phyloP scores from a whole-genome alignment of 2,797 vertebrate genomes.

The Xenopus petersii region DNA sequence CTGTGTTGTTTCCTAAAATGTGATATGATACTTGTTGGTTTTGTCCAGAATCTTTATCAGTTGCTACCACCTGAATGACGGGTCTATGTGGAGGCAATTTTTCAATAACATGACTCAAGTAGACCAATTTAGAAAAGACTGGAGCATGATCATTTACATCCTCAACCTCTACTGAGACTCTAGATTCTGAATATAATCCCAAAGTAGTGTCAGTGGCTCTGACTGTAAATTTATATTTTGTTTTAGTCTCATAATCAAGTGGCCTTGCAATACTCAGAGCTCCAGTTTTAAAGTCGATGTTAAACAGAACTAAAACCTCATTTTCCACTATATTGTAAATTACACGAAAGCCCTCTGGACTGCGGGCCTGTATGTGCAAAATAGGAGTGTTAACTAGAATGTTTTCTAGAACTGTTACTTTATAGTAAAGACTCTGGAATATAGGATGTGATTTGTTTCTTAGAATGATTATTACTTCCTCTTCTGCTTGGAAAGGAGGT shows the following conservation, averaged over 20 bases:
- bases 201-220: conserved; percentile 88
- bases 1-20: conserved; percentile 74
- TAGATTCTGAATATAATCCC: conserved; percentile 86
- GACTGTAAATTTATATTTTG: conserved; percentile 77
- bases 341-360: conserved; percentile 88
- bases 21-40: conserved; percentile 83
- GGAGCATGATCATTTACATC: conserved; percentile 92
- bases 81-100: conserved; percentile 77
- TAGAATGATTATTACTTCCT: conserved; percentile 81
- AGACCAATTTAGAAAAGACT: conserved; percentile 73
- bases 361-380: conserved; percentile 91
- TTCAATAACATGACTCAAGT: conserved; percentile 72
- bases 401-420: conserved; percentile 87
- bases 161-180: conserved; percentile 85
- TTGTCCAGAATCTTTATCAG: conserved; percentile 82
- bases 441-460: conserved; percentile 90
- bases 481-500: conserved; percentile 68
- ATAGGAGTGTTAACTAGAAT: conserved; percentile 85
- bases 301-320: conserved; percentile 79
- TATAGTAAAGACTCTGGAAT: conserved; percentile 89
- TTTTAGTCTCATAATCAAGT: conserved; percentile 84
- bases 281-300: conserved; percentile 91
- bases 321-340: conserved; percentile 92
- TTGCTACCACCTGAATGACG: conserved; percentile 77
- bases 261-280: conserved; percentile 81